Percentiles rank a stretch among this genome's conserved stretches.
Evolutionary conservation across 1,140 invertebrate genomes (phyloP).

Genomic region (Macrosteles quadrilineatus): DNA sequence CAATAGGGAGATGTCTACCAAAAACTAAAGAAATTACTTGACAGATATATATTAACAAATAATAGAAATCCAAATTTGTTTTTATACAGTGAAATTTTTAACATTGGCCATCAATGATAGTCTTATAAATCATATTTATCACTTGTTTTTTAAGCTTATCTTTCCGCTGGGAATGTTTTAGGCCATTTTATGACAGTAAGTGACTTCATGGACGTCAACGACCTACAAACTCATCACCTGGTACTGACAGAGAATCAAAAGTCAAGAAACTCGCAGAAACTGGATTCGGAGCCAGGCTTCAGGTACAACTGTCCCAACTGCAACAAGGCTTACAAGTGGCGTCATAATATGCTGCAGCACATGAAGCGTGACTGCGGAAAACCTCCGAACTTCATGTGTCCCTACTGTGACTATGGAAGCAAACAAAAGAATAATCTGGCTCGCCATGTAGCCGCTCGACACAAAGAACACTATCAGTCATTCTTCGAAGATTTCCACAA

Average conservation of each 20-base stretch:
- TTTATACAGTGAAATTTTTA: too few relatives aligned
- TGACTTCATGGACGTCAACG: not conserved
- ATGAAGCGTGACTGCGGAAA: conserved; percentile 58
- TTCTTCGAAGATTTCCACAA: conserved; percentile 9
- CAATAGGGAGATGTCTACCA: too few relatives aligned
- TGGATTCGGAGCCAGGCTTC: not conserved
- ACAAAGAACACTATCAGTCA: not conserved
- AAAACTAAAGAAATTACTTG: too few relatives aligned
- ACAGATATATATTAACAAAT: too few relatives aligned
- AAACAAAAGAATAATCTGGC: conserved; percentile 43
- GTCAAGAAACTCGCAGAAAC: not conserved
- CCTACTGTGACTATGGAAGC: conserved; percentile 32
- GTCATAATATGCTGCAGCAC: conserved; percentile 56
- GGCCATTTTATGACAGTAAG: not conserved
- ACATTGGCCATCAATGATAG: too few relatives aligned
- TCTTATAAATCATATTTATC: too few relatives aligned
- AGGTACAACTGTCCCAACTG: conserved; percentile 42
- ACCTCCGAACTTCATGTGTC: conserved; percentile 43
- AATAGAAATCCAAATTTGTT: too few relatives aligned
- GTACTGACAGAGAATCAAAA: not conserved
- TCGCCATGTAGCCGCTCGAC: not conserved
- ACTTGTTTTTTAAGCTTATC: too few relatives aligned
- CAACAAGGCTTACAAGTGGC: conserved; percentile 55
- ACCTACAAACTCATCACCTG: not conserved
- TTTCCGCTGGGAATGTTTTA: not conserved